Conservation (phyloP, 1,140 invertebrate species). For the Anagrus nilaparvatae region DNA sequence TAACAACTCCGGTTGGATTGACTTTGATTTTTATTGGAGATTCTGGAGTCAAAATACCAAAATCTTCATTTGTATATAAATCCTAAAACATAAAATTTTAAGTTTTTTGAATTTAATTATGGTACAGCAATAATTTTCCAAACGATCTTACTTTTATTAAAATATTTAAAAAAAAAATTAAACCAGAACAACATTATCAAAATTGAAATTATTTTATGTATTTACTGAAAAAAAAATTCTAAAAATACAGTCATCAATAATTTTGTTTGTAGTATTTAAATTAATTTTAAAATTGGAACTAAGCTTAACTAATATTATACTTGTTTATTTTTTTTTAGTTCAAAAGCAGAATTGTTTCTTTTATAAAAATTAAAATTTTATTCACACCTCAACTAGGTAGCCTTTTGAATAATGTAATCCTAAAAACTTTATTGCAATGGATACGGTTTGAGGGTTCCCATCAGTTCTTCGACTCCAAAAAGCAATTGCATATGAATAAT, state of each 20-base stretch:
- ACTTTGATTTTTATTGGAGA: slow-evolving; percentile 88
- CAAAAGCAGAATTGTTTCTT: too few species aligned
- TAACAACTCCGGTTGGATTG: slow-evolving; percentile 85
- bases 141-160: too few species aligned
- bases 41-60: slow-evolving; percentile 69
- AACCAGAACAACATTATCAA: neutral
- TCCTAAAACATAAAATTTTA: slow-evolving; percentile 46
- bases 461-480: slow-evolving; percentile 80
- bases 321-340: too few species aligned
- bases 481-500: slow-evolving; percentile 81
- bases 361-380: too few species aligned
- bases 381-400: slow-evolving; percentile 73
- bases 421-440: slow-evolving; percentile 72
- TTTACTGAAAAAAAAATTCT: too few species aligned
- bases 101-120: neutral
- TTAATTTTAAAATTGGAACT: too few species aligned
- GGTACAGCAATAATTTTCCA: slow-evolving; percentile 2
- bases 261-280: too few species aligned
- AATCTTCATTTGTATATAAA: slow-evolving; percentile 76
- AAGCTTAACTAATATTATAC: too few species aligned
- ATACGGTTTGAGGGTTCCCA: slow-evolving; percentile 80
- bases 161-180: neutral
- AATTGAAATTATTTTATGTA: too few species aligned
- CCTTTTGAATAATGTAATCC: slow-evolving; percentile 66
- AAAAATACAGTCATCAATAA: too few species aligned